Evolutionary conservation across 2,888 invertebrate genomes (phyloP), one percentile per base, ranked within the genome.

Genomic region (Acrobasis consociella): DNA sequence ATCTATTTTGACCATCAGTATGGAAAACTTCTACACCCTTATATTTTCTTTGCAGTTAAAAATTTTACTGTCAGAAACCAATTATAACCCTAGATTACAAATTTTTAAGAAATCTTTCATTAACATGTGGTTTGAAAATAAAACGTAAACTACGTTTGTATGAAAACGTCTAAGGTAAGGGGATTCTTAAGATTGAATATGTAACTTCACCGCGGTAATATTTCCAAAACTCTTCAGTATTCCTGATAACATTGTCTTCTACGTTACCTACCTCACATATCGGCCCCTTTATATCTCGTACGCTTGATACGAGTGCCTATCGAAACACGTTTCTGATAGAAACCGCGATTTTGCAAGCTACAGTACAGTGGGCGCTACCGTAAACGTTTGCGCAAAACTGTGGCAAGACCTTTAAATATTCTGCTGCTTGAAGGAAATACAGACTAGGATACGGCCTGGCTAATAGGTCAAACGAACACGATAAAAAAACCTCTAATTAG

Each of bases 261-360:
- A 56, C 17, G 55, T 15, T 39, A 15, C 10, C 56, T 56, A 56
- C 46, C 56, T 56, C 42, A 11, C 38, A 56, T n/a, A n/a, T 56
- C 56, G 17, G 56, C 8, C 17, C 11, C 10, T 16, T 15, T 46
- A 56, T 42, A 56, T 42, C 42, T 52, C 22, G 56, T 42, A 56
- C 56, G 42, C 22, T 56, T 56, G 56, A 56, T 56, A 56, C 56
- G 22, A 56, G 42, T 56, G 46, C 42, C 42, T 42, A 56, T 56
- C 56, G 16, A 17, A 42, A 1, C 22, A 22, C 17, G 56, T 17
- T 46, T 56, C 56, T 42, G 42, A 42, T 56, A 39, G 38, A 55
- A 31, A 39, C 55, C 9, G 55, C 16, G 38, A 15, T 55, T 55
- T 55, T 55, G 55, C 55, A 55, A 16, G 55, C 55, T 37, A 39